These are phyloP conservation scores for Phaethornis superciliosus DNA, from an alignment of 2,113 vertebrate species.

Conservation along the genomic window DNA sequence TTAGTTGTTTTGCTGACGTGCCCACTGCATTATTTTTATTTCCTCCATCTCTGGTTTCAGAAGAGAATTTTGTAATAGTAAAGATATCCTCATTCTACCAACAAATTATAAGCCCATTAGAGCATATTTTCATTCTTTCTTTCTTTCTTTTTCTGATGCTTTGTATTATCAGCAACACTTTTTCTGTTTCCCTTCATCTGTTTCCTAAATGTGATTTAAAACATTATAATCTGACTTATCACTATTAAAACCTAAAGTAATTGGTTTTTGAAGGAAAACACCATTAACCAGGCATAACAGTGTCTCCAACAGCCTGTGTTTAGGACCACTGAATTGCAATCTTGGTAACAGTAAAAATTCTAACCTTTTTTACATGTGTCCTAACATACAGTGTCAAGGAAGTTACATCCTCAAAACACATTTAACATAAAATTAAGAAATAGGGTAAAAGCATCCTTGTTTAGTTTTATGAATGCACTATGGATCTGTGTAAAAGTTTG, in stretches of 20 bases:
- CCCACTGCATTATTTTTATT: constrained; percentile 1
- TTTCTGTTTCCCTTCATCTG: not conserved
- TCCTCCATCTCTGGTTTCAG: not conserved
- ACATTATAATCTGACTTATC: constrained; percentile 35
- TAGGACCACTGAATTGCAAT: constrained; percentile 36
- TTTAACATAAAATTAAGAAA: not conserved
- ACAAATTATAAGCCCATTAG: not conserved
- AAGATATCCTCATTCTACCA: constrained; percentile 47
- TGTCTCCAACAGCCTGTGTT: constrained; percentile 4
- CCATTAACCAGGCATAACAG: not conserved
- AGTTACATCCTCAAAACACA: constrained; percentile 1
- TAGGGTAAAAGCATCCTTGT: not conserved
- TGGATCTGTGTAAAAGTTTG: not conserved
- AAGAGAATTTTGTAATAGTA: constrained; percentile 30
- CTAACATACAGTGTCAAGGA: not conserved
- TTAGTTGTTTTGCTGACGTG: not conserved
- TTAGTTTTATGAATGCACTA: not conserved
- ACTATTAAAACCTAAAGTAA: constrained; percentile 48
- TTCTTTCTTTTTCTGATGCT: not conserved
- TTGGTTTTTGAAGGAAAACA: constrained; percentile 25
- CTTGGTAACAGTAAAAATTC: not conserved
- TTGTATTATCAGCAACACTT: not conserved
- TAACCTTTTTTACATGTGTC: not conserved
- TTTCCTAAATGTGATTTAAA: constrained; percentile 49
- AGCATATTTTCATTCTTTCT: not conserved